Evolutionary conservation across 2,797 vertebrate species (phyloP), one percentile per base, ranked within the genome.

Genomic region (Pristis pectinata): DNA sequence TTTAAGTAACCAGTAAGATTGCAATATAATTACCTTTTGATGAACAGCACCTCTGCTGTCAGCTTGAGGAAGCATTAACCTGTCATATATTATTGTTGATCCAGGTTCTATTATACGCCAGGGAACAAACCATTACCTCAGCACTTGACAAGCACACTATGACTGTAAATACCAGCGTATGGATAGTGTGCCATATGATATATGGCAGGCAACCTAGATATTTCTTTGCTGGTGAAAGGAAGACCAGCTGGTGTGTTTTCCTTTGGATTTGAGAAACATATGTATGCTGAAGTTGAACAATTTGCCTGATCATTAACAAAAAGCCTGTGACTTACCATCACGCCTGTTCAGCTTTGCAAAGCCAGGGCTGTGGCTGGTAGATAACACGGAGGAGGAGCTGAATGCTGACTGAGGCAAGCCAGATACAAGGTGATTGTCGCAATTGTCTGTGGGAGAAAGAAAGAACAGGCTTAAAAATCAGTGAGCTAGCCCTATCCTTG

Each of bases 281-380:
- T 10, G 64, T 87, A 67, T 22, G 19, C n/a, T 24, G 87, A 67
- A 37, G 37, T 67, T 67, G 61, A 67, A 41, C 64, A 67, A 67
- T 67, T 4, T 24, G 59, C 59, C 64, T 37, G 19, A 67, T 41
- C 87, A 91, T 37, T 24, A 91, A 91, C 44, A 30, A 30, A 79
- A 74, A n/a, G 22, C 56, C 72, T 19, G 79, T 3, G 49, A 41
- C 96, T 98, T 96, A 98, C 98, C 98, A 85, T 97, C 97, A 96
- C 96, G 95, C 95, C 96, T 97, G 97, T 98, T 98, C 95, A 98
- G 97, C 77, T 98, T 98, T 94, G 97, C 97, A 95, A 97, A 97
- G 96, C 96, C 97, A 85, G 97, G 95, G 41, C 96, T 97, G 92
- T 97, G 96, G 85, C 96, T 96, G 79, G 97, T 96, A 94, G 95